Conservation (phyloP, 2,888 invertebrate genomes). For the Tinea pellionella region DNA sequence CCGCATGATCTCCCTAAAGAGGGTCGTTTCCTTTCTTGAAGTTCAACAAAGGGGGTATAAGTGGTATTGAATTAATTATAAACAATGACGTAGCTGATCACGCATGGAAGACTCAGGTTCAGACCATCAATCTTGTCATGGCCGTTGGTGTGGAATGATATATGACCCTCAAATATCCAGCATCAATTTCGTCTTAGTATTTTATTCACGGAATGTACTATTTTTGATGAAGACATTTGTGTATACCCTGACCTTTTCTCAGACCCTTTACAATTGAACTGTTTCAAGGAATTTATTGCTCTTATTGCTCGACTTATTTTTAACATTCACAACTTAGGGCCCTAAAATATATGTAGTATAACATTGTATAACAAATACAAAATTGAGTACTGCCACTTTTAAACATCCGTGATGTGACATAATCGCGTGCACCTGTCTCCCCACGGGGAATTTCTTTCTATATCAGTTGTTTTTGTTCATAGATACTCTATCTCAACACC, state of each 20-base stretch:
- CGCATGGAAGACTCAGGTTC: slow-evolving; percentile 11
- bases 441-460: too few species aligned
- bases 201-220: not conserved
- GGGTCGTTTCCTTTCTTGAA: not conserved
- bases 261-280: not conserved
- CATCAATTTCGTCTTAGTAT: not conserved
- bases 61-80: slow-evolving; percentile 21
- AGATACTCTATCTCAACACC: too few species aligned
- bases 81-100: slow-evolving; percentile 25
- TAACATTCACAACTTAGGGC: not conserved
- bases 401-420: too few species aligned
- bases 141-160: slow-evolving; percentile 22
- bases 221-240: not conserved
- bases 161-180: slow-evolving; percentile 16
- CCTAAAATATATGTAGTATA: not conserved
- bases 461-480: too few species aligned
- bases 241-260: not conserved
- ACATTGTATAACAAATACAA: too few species aligned
- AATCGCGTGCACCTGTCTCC: too few species aligned
- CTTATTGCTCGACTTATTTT: not conserved
- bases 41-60: slow-evolving; percentile 1
- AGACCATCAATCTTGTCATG: slow-evolving; percentile 23
- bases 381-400: too few species aligned
- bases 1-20: not conserved
- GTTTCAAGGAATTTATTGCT: not conserved